phyloP scores from a whole-genome alignment of 2,888 invertebrate species.

The Rutpela maculata region DNA sequence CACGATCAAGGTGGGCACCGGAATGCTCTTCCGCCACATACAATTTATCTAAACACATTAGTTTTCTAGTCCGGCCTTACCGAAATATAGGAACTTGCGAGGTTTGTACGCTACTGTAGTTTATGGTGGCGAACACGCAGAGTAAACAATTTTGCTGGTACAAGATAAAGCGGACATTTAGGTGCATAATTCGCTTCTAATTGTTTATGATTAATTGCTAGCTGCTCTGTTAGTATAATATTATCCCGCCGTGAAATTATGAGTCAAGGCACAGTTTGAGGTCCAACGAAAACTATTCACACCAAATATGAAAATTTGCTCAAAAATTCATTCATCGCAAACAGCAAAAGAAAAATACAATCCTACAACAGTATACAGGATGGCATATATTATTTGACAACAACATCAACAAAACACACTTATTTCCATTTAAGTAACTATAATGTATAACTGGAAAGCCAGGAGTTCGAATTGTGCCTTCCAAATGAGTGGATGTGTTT shows the following conservation, averaged over 20 bases:
- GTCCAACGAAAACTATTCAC: too few relatives aligned
- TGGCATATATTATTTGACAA: too few relatives aligned
- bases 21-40: neutral
- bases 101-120: neutral
- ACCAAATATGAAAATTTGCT: too few relatives aligned
- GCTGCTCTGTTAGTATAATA: constrained; percentile 32
- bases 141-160: constrained; percentile 51
- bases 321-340: too few relatives aligned
- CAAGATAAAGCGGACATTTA: constrained; percentile 49
- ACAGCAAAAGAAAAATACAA: too few relatives aligned
- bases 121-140: constrained; percentile 5
- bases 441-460: too few relatives aligned
- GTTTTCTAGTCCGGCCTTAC: constrained; percentile 28
- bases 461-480: too few relatives aligned
- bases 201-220: constrained; percentile 49
- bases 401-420: too few relatives aligned
- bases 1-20: constrained; percentile 30
- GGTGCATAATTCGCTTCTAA: constrained; percentile 50
- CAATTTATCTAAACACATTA: constrained; percentile 42
- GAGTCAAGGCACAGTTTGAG: neutral
- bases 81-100: constrained; percentile 22
- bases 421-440: too few relatives aligned
- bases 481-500: too few relatives aligned
- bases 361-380: too few relatives aligned
- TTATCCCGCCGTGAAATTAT: neutral